Evolutionary conservation across 2,888 invertebrate genomes (phyloP).

Genomic region (Cephus nigrinus): DNA sequence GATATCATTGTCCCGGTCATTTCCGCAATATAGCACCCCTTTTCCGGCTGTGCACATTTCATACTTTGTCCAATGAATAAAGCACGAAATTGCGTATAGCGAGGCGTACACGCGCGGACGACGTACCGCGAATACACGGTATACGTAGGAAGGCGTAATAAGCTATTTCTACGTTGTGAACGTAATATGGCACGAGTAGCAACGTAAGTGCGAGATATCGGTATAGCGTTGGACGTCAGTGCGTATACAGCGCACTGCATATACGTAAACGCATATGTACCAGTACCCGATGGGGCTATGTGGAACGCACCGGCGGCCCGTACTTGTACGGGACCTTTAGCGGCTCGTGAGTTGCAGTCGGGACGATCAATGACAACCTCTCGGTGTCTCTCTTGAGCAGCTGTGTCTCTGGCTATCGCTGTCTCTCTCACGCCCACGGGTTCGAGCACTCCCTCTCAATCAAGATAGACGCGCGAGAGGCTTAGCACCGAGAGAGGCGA

Average conservation of each 20-base stretch:
- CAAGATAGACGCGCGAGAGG: conserved; percentile 63
- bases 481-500: conserved; percentile 51
- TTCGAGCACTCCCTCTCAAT: conserved; percentile 59
- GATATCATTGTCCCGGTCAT: not conserved
- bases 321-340: conserved; percentile 66
- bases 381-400: conserved; percentile 36
- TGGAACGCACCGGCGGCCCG: conserved; percentile 6
- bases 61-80: not conserved
- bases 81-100: not conserved
- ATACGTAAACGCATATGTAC: not conserved
- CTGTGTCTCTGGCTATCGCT: conserved; percentile 39
- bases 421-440: conserved; percentile 26
- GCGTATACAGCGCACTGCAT: not conserved
- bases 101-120: not conserved
- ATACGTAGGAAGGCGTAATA: conserved; percentile 4
- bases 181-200: not conserved
- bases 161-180: not conserved
- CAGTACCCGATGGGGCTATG: not conserved
- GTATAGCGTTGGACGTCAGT: not conserved
- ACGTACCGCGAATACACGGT: conserved; percentile 8
- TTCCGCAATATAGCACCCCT: not conserved
- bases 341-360: conserved; percentile 58
- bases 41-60: not conserved
- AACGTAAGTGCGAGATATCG: not conserved
- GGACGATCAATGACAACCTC: conserved; percentile 65